phyloP scores from a whole-genome alignment of 2,888 invertebrate species.

The Acleris holmiana region DNA sequence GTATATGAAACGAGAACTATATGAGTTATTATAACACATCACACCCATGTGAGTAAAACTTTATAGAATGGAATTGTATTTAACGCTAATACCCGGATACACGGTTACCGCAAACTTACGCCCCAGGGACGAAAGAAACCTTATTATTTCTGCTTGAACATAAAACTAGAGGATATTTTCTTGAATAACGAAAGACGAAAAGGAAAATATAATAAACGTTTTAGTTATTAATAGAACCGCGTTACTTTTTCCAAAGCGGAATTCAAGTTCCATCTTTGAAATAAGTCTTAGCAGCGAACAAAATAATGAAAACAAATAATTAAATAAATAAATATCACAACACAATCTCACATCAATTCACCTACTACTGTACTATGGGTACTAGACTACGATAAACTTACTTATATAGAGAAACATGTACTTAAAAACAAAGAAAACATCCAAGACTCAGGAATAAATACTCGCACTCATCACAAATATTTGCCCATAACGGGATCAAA shows the following conservation, averaged over 20 bases:
- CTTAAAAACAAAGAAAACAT: too few relatives aligned
- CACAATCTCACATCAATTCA: too few relatives aligned
- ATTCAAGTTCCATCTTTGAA: neutral
- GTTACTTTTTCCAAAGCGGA: constrained; percentile 4
- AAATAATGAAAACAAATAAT: neutral
- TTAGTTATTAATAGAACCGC: constrained; percentile 11
- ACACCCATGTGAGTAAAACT: constrained; percentile 27
- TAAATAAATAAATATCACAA: neutral
- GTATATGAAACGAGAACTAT: constrained; percentile 2
- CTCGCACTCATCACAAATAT: too few relatives aligned
- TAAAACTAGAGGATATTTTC: constrained; percentile 32
- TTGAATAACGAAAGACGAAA: constrained; percentile 23
- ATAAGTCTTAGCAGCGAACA: neutral
- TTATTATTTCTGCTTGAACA: constrained; percentile 33
- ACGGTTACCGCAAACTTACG: constrained; percentile 18
- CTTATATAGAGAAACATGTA: too few relatives aligned
- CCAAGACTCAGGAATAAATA: too few relatives aligned
- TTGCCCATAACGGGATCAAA: too few relatives aligned
- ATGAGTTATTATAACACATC: constrained; percentile 16
- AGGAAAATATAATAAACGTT: constrained; percentile 19
- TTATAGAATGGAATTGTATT: constrained; percentile 21
- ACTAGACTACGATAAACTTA: neutral
- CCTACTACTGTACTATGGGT: too few relatives aligned
- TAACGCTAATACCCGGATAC: constrained; percentile 26
- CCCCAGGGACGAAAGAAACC: constrained; percentile 32